Conservation (phyloP, 2,113 vertebrate species). For the Phoenicopterus ruber region DNA sequence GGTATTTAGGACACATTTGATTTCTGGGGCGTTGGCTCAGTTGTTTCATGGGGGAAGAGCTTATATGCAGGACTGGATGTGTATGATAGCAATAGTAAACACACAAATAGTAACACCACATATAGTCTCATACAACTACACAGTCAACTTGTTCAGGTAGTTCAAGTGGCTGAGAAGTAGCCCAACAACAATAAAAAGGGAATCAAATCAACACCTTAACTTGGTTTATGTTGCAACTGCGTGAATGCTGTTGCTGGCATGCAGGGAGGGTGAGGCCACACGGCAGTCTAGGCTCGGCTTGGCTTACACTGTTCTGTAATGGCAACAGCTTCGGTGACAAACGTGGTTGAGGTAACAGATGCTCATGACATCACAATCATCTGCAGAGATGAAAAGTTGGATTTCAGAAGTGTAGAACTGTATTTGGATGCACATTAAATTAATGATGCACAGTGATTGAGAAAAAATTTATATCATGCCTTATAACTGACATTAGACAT, state of each 20-base stretch:
- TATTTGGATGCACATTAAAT: background rate
- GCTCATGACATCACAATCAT: background rate
- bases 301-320: background rate
- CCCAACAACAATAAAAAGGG: background rate
- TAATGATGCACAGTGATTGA: background rate
- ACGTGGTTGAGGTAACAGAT: background rate
- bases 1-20: background rate
- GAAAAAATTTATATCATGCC: background rate
- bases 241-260: background rate
- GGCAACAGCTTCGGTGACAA: background rate
- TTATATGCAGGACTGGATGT: background rate
- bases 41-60: background rate
- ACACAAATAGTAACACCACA: background rate
- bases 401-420: background rate
- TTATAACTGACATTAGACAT: background rate
- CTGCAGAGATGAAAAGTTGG: background rate
- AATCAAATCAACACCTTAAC: background rate
- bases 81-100: background rate
- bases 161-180: background rate
- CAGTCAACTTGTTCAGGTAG: background rate
- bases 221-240: background rate
- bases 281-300: background rate
- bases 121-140: background rate
- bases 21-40: background rate
- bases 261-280: rapidly evolving